Conservation (phyloP, 2,888 invertebrate species). For the Microdon myrmicae region DNA sequence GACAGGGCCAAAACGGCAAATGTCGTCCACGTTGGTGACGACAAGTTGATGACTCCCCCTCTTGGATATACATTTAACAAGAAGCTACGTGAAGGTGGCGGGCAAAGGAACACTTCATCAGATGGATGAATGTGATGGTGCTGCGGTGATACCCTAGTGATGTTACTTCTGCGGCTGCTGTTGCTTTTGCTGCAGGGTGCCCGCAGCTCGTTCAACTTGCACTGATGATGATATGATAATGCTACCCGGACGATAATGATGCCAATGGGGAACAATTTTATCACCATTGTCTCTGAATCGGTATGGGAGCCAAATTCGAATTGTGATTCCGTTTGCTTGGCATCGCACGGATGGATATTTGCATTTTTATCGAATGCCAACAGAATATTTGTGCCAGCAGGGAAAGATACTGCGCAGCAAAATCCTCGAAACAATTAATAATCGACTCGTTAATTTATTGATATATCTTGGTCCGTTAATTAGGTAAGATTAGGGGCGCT, state of each 20-base stretch:
- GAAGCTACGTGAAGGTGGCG: neutral
- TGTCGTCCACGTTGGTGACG: conserved; percentile 20
- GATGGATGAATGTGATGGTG: conserved; percentile 42
- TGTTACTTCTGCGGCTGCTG: conserved; percentile 15
- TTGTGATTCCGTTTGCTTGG: neutral
- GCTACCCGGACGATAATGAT: conserved; percentile 48
- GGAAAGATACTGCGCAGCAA: conserved; percentile 1
- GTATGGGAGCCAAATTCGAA: conserved; percentile 1
- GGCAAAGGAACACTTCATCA: conserved; percentile 28
- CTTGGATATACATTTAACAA: conserved; percentile 2
- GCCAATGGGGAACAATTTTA: conserved; percentile 52
- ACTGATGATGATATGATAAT: conserved; percentile 53
- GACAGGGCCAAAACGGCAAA: conserved; percentile 32
- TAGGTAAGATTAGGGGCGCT: conserved; percentile 39
- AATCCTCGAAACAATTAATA: conserved; percentile 17
- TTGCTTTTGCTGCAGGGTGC: conserved; percentile 7
- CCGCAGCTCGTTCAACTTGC: conserved; percentile 22
- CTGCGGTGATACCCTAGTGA: conserved; percentile 11
- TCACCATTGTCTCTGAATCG: conserved; percentile 43
- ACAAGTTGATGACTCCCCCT: conserved; percentile 38
- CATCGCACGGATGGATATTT: conserved; percentile 33
- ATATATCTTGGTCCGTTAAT: conserved; percentile 26
- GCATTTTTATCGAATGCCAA: conserved; percentile 46
- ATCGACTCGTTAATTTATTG: conserved; percentile 14
- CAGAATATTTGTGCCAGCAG: conserved; percentile 2